Percentiles rank a stretch among this genome's conserved stretches.
Conservation (phyloP, 2,113 vertebrate species). For the Crocuta crocuta region DNA sequence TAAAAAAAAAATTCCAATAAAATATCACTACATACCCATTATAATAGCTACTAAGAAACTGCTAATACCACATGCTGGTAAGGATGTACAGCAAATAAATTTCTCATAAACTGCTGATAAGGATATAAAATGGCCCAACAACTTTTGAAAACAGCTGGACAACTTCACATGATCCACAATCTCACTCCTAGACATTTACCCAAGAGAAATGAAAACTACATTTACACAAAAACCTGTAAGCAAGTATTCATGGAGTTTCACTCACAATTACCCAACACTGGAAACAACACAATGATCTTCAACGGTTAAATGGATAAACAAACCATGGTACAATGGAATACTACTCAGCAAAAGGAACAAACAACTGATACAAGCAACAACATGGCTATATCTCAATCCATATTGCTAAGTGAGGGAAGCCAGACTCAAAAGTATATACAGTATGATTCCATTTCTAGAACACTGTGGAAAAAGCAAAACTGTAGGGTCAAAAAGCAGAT, state of each 20-base stretch:
- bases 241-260: not conserved
- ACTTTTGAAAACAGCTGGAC: not conserved
- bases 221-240: not conserved
- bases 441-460: not conserved
- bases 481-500: not conserved
- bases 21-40: not conserved
- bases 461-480: constrained; percentile 1
- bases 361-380: not conserved
- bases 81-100: not conserved
- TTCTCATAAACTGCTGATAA: not conserved
- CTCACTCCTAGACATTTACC: not conserved
- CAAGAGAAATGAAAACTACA: not conserved
- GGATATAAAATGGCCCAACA: not conserved
- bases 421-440: not conserved
- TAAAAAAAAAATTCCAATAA: not conserved
- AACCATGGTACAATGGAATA: not conserved
- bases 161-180: not conserved
- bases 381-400: not conserved
- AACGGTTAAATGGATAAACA: not conserved
- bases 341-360: constrained; percentile 24
- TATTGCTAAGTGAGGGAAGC: not conserved
- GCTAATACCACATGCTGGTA: not conserved
- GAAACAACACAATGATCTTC: not conserved
- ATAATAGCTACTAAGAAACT: not conserved
- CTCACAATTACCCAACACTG: not conserved